Percentiles rank a stretch among this genome's conserved stretches.
Evolutionary conservation across 1,140 invertebrate species (phyloP).

Genomic region (Hypsibius dujardini): DNA sequence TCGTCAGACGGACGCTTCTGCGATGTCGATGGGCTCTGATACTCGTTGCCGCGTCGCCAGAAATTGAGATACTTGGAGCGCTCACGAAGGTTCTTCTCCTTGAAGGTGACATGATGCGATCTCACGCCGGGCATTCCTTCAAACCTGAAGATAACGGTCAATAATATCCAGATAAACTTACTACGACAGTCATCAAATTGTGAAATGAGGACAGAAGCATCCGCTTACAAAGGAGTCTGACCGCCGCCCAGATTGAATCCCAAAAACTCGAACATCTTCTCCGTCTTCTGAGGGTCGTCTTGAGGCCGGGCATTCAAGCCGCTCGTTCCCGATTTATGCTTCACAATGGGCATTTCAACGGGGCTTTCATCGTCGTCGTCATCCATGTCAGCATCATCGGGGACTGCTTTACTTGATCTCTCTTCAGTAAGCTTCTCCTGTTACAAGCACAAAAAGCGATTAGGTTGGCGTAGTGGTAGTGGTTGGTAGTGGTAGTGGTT

Average conservation of each 20-base stretch:
- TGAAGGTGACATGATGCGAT: conserved; percentile 26
- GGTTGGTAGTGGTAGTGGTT: too few species aligned
- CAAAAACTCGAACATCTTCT: conserved; percentile 22
- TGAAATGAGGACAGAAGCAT: too few species aligned
- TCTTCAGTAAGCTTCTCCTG: too few species aligned
- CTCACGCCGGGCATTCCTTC: conserved; percentile 13
- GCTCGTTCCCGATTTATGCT: conserved; percentile 21
- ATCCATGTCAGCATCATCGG: too few species aligned
- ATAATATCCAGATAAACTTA: not conserved
- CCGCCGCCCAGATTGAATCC: conserved; percentile 20
- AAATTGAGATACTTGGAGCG: conserved; percentile 26
- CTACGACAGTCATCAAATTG: conserved; percentile 15
- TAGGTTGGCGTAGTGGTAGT: too few species aligned
- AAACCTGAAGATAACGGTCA: conserved; percentile 17
- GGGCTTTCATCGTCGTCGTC: conserved; percentile 34
- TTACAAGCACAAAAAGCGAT: too few species aligned
- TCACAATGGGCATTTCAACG: conserved; percentile 25
- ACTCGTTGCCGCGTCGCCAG: conserved; percentile 22
- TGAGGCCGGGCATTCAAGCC: not conserved
- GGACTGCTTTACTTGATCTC: too few species aligned
- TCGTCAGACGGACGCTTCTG: conserved; percentile 23
- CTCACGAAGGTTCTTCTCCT: conserved; percentile 24
- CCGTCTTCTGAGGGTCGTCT: conserved; percentile 27
- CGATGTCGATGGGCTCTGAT: conserved; percentile 23
- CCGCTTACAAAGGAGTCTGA: conserved; percentile 24